These are phyloP conservation scores for Enteromius trimaculatus DNA, from an alignment of 2,797 vertebrate species.

Conservation along the genomic window DNA sequence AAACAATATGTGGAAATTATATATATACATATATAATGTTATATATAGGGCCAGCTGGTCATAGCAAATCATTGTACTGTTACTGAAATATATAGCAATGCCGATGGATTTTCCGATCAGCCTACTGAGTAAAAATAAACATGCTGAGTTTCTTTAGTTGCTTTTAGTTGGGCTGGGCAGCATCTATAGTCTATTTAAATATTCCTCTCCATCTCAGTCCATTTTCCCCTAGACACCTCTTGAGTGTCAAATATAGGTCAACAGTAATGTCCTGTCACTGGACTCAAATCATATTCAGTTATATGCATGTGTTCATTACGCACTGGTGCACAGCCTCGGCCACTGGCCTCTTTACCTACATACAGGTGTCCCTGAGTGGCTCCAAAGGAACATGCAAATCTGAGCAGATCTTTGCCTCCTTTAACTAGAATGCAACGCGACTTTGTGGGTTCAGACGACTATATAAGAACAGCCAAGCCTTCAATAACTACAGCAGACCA, in stretches of 20 bases:
- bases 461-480: background rate
- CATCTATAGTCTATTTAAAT: conserved; percentile 14
- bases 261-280: conserved; percentile 38
- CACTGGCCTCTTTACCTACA: conserved; percentile 22
- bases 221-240: conserved; percentile 30
- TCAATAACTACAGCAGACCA: background rate
- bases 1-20: background rate
- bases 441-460: background rate
- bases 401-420: conserved; percentile 2
- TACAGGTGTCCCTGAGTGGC: background rate
- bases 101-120: background rate
- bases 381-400: background rate
- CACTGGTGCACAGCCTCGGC: background rate
- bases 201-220: background rate
- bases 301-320: conserved; percentile 2
- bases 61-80: background rate
- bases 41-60: background rate
- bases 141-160: conserved; percentile 8
- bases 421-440: background rate
- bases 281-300: conserved; percentile 27
- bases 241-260: conserved; percentile 55
- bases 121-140: background rate
- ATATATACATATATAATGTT: background rate
- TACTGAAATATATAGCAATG: conserved; percentile 9
- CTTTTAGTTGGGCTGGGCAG: background rate